phyloP scores from a whole-genome alignment of 2,888 invertebrate species.

The Nasonia oneida region DNA sequence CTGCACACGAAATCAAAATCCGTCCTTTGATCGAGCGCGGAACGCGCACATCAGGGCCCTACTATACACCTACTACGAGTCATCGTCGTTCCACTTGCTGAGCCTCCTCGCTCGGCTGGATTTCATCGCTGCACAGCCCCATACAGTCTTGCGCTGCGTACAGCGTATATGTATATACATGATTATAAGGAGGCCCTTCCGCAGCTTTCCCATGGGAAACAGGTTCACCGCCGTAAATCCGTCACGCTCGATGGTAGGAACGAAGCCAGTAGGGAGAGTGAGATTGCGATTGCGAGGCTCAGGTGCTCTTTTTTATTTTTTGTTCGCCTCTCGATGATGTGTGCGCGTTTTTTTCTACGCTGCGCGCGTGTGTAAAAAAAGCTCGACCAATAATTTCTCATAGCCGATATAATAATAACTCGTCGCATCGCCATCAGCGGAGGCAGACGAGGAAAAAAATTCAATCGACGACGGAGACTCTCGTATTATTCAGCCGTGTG shows the following conservation, averaged over 20 bases:
- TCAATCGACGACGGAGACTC: neutral
- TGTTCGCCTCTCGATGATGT: neutral
- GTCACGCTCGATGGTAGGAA: slow-evolving; percentile 52
- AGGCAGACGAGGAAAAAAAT: neutral
- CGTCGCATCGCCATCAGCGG: no score
- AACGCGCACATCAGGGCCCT: neutral
- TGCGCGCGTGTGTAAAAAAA: neutral
- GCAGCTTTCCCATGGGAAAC: slow-evolving; percentile 62
- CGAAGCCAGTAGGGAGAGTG: neutral
- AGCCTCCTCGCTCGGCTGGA: slow-evolving; percentile 67
- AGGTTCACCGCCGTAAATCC: slow-evolving; percentile 61
- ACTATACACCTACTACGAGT: slow-evolving; percentile 1
- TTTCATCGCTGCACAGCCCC: slow-evolving; percentile 52
- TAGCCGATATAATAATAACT: neutral
- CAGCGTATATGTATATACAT: neutral
- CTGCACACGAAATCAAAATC: neutral
- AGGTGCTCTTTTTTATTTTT: slow-evolving; percentile 14
- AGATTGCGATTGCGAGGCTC: neutral
- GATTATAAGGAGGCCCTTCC: slow-evolving; percentile 42
- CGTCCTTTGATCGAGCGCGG: neutral
- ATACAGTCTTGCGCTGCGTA: neutral
- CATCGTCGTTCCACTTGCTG: slow-evolving; percentile 70
- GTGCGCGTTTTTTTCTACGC: neutral
- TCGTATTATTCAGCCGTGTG: neutral
- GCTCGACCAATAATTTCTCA: neutral